Base-by-base conservation (phyloP, 2,888 invertebrate species). In the Hydriomena furcata region DNA sequence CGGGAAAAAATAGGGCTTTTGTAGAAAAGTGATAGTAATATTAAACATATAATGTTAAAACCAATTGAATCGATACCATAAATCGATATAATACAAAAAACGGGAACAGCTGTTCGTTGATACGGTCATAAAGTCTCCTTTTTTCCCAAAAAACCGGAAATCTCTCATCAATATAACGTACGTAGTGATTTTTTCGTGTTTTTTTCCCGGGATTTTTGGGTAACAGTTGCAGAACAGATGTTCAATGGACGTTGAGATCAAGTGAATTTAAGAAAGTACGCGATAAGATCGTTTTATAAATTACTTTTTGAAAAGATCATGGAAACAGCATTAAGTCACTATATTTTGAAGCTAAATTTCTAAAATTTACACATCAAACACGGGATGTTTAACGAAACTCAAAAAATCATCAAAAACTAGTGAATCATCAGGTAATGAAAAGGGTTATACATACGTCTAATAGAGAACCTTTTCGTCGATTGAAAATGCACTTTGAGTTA, bases 121-220 rank as follows among this genome's bases (percentile, higher is more conserved):
- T 66, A 62, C 61, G 57, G 52, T 69, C 71, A 71, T 74, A 74
- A 74, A 72, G 62, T 64, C 49, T 57, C 58, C 61, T 56, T 61
- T 38, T 60, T 58, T 54, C 55, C n/a, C 55, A 48, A 47, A 65
- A 61, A 62, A 62, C 70, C 73, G 71, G 73, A 73, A 66, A 61
- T 67, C 60, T 60, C 58, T 49, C 71, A 66, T 74, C 73, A 73
- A 63, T 56, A 62, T 55, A 52, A 52, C 58, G 58, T 55, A 66
- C 31, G 44, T 43, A 32, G 32, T 45, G 45, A 51, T 51, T 45
- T 51, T 45, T 51, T 51, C 40, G 30, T 41, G 70, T 72, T 71
- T 71, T 66, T 65, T 61, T 57, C 49, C 57, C 46, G 59, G 51
- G 55, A n/a, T n/a, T 60, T 61, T 63, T 61, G 44, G 53, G 55